Percentiles rank a stretch among this genome's conserved stretches.
phyloP scores from a whole-genome alignment of 2,797 vertebrate species.

The Gymnopithys bicolor region DNA sequence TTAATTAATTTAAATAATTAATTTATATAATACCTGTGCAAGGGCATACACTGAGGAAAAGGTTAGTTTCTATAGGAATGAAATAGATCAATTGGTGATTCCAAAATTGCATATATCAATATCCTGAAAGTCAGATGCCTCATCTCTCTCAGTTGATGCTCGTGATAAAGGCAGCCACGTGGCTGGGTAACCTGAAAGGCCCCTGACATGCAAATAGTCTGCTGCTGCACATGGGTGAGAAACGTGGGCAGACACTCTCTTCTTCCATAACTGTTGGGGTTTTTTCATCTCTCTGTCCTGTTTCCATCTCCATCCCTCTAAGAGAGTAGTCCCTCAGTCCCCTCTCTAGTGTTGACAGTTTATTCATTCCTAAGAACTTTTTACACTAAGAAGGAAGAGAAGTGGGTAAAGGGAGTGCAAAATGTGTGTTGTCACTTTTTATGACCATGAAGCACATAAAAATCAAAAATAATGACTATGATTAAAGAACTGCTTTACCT shows the following conservation, averaged over 20 bases:
- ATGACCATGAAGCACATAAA: neutral
- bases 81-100: neutral
- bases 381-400: neutral
- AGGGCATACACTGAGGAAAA: neutral
- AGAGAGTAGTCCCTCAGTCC: neutral
- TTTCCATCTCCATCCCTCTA: neutral
- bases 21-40: neutral
- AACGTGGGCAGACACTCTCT: neutral
- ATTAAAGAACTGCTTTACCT: neutral
- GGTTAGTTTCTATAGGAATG: neutral
- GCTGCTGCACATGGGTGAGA: neutral
- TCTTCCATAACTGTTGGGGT: neutral
- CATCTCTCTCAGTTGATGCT: neutral
- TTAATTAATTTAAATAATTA: neutral
- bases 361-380: neutral
- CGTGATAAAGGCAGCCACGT: neutral
- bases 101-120: neutral
- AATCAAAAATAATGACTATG: neutral
- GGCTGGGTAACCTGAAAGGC: neutral
- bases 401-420: neutral
- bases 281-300: neutral
- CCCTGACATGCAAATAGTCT: neutral
- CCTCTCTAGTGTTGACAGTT: neutral
- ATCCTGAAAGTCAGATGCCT: neutral
- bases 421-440: neutral